phyloP scores from a whole-genome alignment of 1,140 invertebrate species.

The Drosophila neocordata region DNA sequence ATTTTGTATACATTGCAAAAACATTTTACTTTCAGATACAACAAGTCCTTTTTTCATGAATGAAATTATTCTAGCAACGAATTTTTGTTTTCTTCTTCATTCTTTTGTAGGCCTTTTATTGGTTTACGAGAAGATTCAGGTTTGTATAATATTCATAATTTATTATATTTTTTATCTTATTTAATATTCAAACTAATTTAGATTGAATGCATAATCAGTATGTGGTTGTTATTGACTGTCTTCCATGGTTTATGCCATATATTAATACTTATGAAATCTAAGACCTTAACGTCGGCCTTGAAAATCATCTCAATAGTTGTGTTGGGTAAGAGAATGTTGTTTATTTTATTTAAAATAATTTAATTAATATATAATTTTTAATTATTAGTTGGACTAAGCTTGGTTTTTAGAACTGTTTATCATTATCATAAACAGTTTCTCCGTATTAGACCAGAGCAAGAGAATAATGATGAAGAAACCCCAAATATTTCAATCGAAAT shows the following conservation, averaged over 20 bases:
- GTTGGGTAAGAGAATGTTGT: neutral
- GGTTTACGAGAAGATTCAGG: neutral
- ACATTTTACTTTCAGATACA: neutral
- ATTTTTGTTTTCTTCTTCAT: neutral
- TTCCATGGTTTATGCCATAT: neutral
- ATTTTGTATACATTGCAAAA: too few relatives aligned
- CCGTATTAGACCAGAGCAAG: neutral
- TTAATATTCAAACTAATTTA: neutral
- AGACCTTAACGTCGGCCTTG: too few relatives aligned
- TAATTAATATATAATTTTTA: neutral
- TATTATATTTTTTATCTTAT: neutral
- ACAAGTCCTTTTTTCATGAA: neutral
- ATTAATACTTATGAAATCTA: neutral
- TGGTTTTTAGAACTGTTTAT: neutral
- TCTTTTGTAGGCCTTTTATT: neutral
- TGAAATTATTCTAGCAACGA: neutral
- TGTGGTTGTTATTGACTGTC: neutral
- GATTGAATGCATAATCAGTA: neutral
- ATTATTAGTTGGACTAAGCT: neutral
- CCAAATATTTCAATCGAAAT: neutral
- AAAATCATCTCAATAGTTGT: neutral
- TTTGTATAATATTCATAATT: neutral
- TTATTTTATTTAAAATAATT: neutral
- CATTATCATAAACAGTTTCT: neutral
- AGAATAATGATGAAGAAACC: neutral